Evolutionary conservation across 2,888 invertebrate species (phyloP), one percentile per base, ranked within the genome.

Genomic region (Spodoptera exigua): DNA sequence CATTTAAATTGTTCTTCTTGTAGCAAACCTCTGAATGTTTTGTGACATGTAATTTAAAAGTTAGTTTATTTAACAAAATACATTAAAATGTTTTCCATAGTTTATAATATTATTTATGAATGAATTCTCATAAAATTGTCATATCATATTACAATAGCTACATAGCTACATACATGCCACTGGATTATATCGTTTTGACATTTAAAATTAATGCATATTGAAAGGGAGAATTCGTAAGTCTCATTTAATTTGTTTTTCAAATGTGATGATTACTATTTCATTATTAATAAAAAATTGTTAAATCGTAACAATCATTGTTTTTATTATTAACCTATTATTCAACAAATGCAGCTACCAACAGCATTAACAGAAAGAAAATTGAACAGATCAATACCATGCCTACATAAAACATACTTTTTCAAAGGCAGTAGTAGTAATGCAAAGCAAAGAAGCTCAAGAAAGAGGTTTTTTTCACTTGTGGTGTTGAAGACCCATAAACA

Each of bases 231-330:
- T 70, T 61, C 51, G 60, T 60, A 58, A 48, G 32, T 49, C 61
- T 3, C 52, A 67, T 75, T 65, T 68, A 78, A 79, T 64, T 74
- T 73, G 78, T 79, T 83, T 74, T 75, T 66, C 61, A 74, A 70
- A 70, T 27, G 27, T 27, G 27, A 27, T 70, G 78, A 78, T 73
- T 79, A 78, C 74, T 76, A 81, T 79, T 79, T 78, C 80, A 78
- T 61, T 66, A 76, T 68, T 68, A 78, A 76, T 73, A 81, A 83
- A 80, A 70, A 74, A 73, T 74, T 76, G 81, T 83, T 83, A 80
- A 81, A 78, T 79, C 40, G 27, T 59, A 63, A 46, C 16, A 16
- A 51, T 27, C 16, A 47, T 51, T 51, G 49, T 66, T 66, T n/a
- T 66, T 40, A 64, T 4, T 66, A 4, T 21, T 37, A 47, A 13